Percentiles rank a stretch among this genome's conserved stretches.
Conservation (phyloP, 2,797 vertebrate genomes). For the Ptychobarbus kaznakovi region DNA sequence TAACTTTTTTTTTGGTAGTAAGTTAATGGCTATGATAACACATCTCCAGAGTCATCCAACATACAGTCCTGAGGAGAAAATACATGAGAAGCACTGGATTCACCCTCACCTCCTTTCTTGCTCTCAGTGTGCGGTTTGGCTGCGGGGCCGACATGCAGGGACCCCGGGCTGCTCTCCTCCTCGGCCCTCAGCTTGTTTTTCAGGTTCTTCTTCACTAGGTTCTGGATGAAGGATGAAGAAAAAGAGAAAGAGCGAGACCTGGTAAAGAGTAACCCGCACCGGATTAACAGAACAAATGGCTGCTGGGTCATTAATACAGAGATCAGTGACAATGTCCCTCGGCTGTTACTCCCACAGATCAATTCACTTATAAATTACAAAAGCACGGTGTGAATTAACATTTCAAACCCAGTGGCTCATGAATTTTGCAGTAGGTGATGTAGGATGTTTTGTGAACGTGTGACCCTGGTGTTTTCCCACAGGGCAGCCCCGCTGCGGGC, state of each 20-base stretch:
- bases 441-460: slow-evolving; percentile 63
- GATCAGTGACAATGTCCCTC: slow-evolving; percentile 65
- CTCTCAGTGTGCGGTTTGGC: slow-evolving; percentile 62
- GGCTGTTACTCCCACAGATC: slow-evolving; percentile 69
- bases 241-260: slow-evolving; percentile 26
- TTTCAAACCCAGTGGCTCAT: slow-evolving; percentile 69
- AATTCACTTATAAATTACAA: slow-evolving; percentile 72
- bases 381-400: slow-evolving; percentile 71
- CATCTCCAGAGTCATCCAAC: not conserved
- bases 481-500: slow-evolving; percentile 46
- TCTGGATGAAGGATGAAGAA: slow-evolving; percentile 64
- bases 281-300: slow-evolving; percentile 26
- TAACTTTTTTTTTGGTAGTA: not conserved
- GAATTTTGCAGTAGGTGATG: slow-evolving; percentile 73
- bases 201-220: slow-evolving; percentile 77
- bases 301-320: slow-evolving; percentile 65
- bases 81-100: not conserved
- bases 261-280: slow-evolving; percentile 8
- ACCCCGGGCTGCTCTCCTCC: slow-evolving; percentile 52
- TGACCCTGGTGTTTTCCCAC: slow-evolving; percentile 64
- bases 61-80: not conserved
- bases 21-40: not conserved
- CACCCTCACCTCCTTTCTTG: slow-evolving; percentile 72
- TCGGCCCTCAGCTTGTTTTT: slow-evolving; percentile 70
- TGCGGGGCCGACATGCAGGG: slow-evolving; percentile 51